A percentile compares a stretch with the other conserved stretches of the same genome.
Conservation (phyloP, 2,113 vertebrate genomes). For the Sphyrna mokarran region DNA sequence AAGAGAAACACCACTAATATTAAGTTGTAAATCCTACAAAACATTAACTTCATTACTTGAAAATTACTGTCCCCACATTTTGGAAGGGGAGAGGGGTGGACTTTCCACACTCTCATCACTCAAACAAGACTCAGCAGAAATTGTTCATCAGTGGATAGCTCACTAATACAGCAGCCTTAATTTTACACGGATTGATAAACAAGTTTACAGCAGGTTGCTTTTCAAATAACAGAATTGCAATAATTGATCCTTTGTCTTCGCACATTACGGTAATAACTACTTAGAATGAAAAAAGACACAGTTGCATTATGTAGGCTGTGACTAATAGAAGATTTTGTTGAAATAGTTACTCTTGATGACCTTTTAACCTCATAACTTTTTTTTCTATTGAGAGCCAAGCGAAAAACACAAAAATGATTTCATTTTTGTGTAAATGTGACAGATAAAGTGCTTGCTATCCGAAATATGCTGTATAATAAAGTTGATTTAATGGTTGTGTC, state of each 20-base stretch:
- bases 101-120: constrained; percentile 61
- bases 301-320: constrained; percentile 23
- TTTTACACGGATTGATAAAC: constrained; percentile 46
- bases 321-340: background rate
- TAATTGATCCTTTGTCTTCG: constrained; percentile 44
- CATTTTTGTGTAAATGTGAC: constrained; percentile 17
- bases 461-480: background rate
- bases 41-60: constrained; percentile 87
- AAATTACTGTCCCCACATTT: constrained; percentile 72
- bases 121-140: constrained; percentile 57
- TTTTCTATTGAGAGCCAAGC: background rate
- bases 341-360: constrained; percentile 8
- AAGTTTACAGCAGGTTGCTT: constrained; percentile 41
- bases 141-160: constrained; percentile 63
- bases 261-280: background rate
- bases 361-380: constrained; percentile 28
- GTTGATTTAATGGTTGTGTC: too few species aligned
- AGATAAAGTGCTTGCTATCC: background rate
- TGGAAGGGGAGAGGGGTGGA: constrained; percentile 54
- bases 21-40: constrained; percentile 80
- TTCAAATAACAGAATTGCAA: constrained; percentile 42
- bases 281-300: background rate
- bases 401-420: background rate
- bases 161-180: constrained; percentile 52
- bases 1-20: constrained; percentile 58